These are phyloP conservation scores for Phylloscopus whistleri DNA, from an alignment of 2,113 vertebrate genomes.

Conservation along the genomic window DNA sequence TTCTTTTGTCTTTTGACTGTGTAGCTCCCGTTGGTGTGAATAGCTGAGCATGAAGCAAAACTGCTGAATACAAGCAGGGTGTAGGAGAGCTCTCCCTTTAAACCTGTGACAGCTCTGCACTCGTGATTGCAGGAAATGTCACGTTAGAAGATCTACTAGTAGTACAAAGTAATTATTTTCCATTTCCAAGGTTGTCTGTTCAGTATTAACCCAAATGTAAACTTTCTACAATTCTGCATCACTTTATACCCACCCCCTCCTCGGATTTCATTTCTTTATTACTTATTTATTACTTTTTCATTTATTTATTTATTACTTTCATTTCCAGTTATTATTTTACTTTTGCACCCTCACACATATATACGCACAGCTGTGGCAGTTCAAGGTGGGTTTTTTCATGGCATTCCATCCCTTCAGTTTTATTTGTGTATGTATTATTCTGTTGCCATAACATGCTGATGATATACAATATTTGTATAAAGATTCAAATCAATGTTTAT, in stretches of 20 bases:
- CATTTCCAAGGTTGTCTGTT: not conserved
- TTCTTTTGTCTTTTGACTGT: slow-evolving; percentile 13
- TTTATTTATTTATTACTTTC: not conserved
- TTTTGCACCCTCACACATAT: not conserved
- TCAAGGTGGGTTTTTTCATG: not conserved
- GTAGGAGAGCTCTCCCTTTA: not conserved
- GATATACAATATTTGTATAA: slow-evolving; percentile 12
- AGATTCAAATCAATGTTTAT: slow-evolving; percentile 32
- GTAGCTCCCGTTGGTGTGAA: not conserved
- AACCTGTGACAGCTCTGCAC: not conserved
- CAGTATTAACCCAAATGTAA: not conserved
- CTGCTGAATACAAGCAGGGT: not conserved
- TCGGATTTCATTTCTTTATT: not conserved
- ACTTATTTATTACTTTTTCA: not conserved
- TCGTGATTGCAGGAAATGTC: not conserved
- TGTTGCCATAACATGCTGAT: not conserved
- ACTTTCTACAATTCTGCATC: not conserved
- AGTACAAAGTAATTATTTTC: not conserved
- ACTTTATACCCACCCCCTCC: fast-evolving
- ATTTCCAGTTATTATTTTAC: not conserved
- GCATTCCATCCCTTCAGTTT: not conserved
- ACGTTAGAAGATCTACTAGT: not conserved
- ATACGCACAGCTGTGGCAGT: not conserved
- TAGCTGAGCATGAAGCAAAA: not conserved
- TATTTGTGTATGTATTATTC: not conserved